Conservation (phyloP, 2,888 invertebrate genomes). For the Carterocephalus palaemon region DNA sequence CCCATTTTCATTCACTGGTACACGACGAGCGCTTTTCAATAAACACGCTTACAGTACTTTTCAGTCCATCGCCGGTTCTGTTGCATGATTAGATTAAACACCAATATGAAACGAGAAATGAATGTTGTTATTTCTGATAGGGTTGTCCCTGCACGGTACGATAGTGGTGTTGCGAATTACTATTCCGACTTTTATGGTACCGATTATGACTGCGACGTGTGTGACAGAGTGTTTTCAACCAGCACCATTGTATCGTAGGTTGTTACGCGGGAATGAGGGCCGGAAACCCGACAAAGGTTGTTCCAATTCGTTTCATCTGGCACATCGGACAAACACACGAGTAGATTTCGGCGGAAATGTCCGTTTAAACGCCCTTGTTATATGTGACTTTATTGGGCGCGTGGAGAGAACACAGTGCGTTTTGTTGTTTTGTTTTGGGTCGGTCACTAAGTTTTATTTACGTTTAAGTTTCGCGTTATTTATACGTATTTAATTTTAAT, state of each 20-base stretch:
- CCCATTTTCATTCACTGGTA: slow-evolving; percentile 17
- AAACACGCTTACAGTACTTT: not conserved
- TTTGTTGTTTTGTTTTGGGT: too few species aligned
- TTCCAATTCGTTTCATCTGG: slow-evolving; percentile 24
- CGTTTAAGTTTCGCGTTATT: too few species aligned
- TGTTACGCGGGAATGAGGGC: slow-evolving; percentile 16
- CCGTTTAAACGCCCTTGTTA: slow-evolving; percentile 18
- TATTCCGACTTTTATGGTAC: slow-evolving; percentile 19
- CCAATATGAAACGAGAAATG: not conserved
- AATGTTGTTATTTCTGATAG: not conserved
- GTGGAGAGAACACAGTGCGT: not conserved
- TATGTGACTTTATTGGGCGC: slow-evolving; percentile 15
- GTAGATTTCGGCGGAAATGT: slow-evolving; percentile 20
- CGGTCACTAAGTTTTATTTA: too few species aligned
- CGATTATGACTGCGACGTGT: slow-evolving; percentile 21
- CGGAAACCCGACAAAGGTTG: slow-evolving; percentile 14
- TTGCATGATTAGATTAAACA: not conserved
- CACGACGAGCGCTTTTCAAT: not conserved
- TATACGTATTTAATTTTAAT: too few species aligned
- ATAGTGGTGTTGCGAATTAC: slow-evolving; percentile 17
- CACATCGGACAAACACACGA: slow-evolving; percentile 13
- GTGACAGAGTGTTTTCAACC: slow-evolving; percentile 22
- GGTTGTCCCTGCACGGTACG: not conserved
- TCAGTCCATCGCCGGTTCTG: slow-evolving; percentile 1
- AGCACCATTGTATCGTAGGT: slow-evolving; percentile 17